These are phyloP conservation scores for Coccyzus lansbergi DNA, from an alignment of 2,797 vertebrate genomes.

Conservation along the genomic window DNA sequence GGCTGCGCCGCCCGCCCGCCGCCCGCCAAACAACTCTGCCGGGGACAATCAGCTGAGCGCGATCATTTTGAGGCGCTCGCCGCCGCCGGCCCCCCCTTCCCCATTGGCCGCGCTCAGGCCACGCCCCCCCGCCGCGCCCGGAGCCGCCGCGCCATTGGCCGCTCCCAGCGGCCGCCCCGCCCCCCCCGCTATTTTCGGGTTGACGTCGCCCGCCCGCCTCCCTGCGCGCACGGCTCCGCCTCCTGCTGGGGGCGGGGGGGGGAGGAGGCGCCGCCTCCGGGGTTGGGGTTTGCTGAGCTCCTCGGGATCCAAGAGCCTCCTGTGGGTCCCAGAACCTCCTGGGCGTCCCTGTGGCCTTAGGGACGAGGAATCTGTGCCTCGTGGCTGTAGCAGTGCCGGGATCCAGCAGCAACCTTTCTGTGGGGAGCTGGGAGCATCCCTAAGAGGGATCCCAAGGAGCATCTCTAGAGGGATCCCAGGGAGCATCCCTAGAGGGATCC, in stretches of 20 bases:
- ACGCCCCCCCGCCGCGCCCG: slow-evolving; percentile 15
- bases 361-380: neutral
- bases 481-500: neutral
- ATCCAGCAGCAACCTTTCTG: neutral
- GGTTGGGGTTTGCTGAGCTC: neutral
- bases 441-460: neutral
- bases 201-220: neutral
- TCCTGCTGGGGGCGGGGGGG: too few species aligned
- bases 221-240: too few species aligned
- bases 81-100: slow-evolving; percentile 34
- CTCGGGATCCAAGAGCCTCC: too few species aligned
- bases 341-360: neutral
- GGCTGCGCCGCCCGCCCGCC: neutral
- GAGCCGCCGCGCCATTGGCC: neutral
- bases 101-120: slow-evolving; percentile 59
- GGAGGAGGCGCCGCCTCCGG: too few species aligned
- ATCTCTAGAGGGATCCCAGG: neutral
- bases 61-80: slow-evolving; percentile 77
- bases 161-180: neutral
- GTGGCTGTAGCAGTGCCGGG: too few species aligned
- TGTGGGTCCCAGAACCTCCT: too few species aligned
- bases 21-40: slow-evolving; percentile 68
- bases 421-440: neutral
- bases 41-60: slow-evolving; percentile 76
- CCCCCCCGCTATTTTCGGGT: slow-evolving; percentile 2